Evolutionary conservation across 2,888 invertebrate genomes (phyloP), one percentile per base, ranked within the genome.

Genomic region (Plagodis pulveraria): DNA sequence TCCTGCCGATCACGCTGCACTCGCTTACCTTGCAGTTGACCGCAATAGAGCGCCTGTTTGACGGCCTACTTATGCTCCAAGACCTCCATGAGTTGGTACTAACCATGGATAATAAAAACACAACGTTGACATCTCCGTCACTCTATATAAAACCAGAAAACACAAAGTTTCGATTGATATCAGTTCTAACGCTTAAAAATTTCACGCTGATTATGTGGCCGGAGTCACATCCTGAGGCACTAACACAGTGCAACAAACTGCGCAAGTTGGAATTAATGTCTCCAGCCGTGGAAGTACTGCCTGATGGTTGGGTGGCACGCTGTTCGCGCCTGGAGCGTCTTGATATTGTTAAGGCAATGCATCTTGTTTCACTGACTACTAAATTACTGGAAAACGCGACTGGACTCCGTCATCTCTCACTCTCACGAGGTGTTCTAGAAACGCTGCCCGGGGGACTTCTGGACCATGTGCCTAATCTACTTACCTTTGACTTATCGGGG

Each of bases 1-100:
- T 10, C 76, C 90, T 94, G 40, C 96, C 95, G 9, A 8, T 9
- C 76, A 96, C 96, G 0, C 83, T 97, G 76, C 96, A 43, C 35
- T n/a, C 38, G 33, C 53, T 49, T 40, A 1, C 44, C 51, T 10
- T 8, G 33, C 35, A 6, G 50, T 57, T 52, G 6, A 45, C 33
- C 45, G 66, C 22, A 55, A 52, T 51, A 0, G 22, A n/a, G 6
- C 43, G 43, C 50, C 41, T 47, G 22, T 51, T 50, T 50, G 50
- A 45, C 43, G 41, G 51, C 45, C 45, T 65, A 5, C 45, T 47
- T 44, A 8, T 40, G 9, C 58, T 53, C 44, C 49, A 51, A n/a
- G 9, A 33, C 9, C 41, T 50, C 6, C 66, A 0, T 4, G 7
- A 8, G 9, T 6, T 12, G 32, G 36, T 60, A 6, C 60, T 63